Evolutionary conservation across 2,797 vertebrate genomes (phyloP).

Genomic region (Chaenodraco wilsoni): DNA sequence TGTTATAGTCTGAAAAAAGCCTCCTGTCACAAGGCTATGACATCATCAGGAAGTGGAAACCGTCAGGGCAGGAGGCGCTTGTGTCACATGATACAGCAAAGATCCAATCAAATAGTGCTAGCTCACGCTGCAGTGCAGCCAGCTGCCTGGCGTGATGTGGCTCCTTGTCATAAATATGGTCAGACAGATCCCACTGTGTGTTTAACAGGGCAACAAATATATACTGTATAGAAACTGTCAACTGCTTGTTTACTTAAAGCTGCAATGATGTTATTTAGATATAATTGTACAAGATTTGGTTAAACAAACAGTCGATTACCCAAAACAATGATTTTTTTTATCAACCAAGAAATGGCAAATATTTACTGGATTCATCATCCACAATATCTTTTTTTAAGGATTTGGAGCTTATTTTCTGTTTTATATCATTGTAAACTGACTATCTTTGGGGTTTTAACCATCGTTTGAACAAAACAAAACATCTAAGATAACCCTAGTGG

Average conservation of each 20-base stretch:
- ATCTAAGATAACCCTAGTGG: not conserved
- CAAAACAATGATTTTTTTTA: not conserved
- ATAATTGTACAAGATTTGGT: not conserved
- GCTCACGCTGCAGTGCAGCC: conserved; percentile 35
- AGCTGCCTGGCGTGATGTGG: conserved; percentile 2
- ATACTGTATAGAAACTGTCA: not conserved
- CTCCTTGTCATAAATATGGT: conserved; percentile 4
- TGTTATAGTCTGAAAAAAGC: conserved; percentile 30
- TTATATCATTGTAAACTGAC: not conserved
- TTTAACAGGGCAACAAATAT: not conserved
- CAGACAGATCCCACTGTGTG: not conserved
- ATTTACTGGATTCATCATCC: not conserved
- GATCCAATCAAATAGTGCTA: conserved; percentile 63
- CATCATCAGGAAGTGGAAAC: conserved; percentile 79
- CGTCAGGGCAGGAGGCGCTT: conserved; percentile 35
- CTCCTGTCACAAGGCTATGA: conserved; percentile 74
- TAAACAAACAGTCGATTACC: not conserved
- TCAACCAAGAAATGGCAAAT: not conserved
- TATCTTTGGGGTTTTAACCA: not conserved
- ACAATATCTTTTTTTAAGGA: not conserved
- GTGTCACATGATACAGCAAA: conserved; percentile 55
- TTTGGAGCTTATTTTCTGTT: not conserved
- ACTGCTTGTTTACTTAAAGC: not conserved
- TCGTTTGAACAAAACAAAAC: not conserved
- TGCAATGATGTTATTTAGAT: not conserved